Base-by-base conservation (phyloP, 2,888 invertebrate species). In the Anaspis maculata region DNA sequence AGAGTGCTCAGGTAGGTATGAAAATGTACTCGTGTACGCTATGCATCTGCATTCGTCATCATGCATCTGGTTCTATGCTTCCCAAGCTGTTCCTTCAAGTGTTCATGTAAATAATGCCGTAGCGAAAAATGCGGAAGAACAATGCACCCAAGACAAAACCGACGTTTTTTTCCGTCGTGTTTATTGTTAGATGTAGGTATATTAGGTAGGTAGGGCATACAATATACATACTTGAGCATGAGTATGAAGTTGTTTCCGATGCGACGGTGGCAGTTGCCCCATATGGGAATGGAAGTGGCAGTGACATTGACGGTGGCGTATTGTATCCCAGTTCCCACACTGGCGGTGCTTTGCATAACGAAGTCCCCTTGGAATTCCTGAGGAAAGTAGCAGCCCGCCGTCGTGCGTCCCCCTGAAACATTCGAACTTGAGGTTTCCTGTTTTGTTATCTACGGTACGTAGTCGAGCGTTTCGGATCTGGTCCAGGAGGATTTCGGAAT, bases 291-390 rank as follows among this genome's bases (percentile, higher is more conserved):
- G 15, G 75, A 70, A 45, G 74, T 74, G 36, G 68, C 70, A n/a
- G 73, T 74, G 43, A 79, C 72, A 50, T 72, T 75, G 34, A 79
- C 67, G 30, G 67, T 61, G 32, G 73, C 73, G 54, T 78, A 78
- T 42, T 72, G 72, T 37, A 77, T 69, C 34, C 68, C 67, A 44
- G 69, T 69, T n/a, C 62, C 64, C 6, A 61, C 59, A 42, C 61
- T 62, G 26, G 55, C 56, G 53, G 54, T 58, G 56, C 55, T 68
- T 61, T 78, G 78, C 67, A 74, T 77, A 43, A 73, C 64, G 56
- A 71, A 79, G 44, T 74, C 73, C 14, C 79, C 79, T 62, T 78
- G 77, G 46, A 73, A 72, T 57, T 77, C 76, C 37, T 73, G 70
- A 13, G 77, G 72, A 59, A 79, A 78, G 59, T 76, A 78, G 57